Base-by-base conservation (phyloP, 2,888 invertebrate species). In the Microdon myrmicae region DNA sequence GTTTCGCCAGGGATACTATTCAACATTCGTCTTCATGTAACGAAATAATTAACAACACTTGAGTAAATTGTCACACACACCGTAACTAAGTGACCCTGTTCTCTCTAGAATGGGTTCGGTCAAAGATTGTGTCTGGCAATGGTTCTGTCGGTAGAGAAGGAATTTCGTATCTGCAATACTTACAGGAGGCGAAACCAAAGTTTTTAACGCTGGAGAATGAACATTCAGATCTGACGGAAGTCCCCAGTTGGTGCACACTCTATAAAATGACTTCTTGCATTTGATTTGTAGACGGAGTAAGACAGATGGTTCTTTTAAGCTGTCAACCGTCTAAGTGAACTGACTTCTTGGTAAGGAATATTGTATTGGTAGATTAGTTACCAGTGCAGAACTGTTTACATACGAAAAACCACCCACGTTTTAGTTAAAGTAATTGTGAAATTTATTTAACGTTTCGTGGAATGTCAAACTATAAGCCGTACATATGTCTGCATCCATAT, bases 41-140 rank as follows among this genome's bases (percentile, higher is more conserved):
- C 58, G 51, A 64, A 64, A 64, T 64, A 64, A 64, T 64, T 64
- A 64, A 64, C 64, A 64, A 53, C 58, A 47, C 58, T 43, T 47
- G 47, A 64, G 47, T 41, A 58, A 64, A 64, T 64, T 58, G 58
- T 64, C 58, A 64, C 51, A 37, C 20, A 64, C 53, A 64, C 47
- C 41, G 22, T 39, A 37, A 51, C 29, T 22, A 23, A 55, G 39
- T 35, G 34, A 34, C 39, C 34, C 45, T 10, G 3, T 26, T 7
- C 25, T 44, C 4, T 7, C 17, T 17, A 22, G 22, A n/a, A n/a
- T 22, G 25, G 16, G 16, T n/a, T n/a, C 8, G n/a, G n/a, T 22
- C 17, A 14, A 20, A 16, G 10, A 2, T 17, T 29, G 10, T 13
- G 23, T 29, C 5, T 19, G 19, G n/a, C 48, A 9, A 13, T 29